A percentile compares a stretch with the other conserved stretches of the same genome.
phyloP scores from a whole-genome alignment of 1,140 invertebrate genomes.

The Hyles euphorbiae region DNA sequence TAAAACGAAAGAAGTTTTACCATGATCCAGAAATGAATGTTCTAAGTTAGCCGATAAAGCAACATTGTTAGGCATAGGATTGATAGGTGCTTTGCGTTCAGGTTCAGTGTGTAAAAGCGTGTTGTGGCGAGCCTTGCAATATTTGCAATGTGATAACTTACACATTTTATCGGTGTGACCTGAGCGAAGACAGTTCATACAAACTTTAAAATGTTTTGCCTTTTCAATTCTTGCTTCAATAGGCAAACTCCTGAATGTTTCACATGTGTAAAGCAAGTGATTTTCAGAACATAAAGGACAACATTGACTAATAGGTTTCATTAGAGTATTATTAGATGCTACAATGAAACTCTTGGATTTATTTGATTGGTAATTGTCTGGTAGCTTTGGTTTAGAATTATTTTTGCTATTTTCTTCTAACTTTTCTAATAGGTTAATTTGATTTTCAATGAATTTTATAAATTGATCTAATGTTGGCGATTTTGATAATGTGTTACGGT shows the following conservation, averaged over 20 bases:
- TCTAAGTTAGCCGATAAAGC: too few species aligned
- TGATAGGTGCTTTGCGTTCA: too few species aligned
- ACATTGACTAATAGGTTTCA: not conserved
- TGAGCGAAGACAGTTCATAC: too few species aligned
- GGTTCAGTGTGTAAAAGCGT: too few species aligned
- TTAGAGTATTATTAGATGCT: constrained; percentile 4
- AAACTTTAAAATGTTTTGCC: too few species aligned
- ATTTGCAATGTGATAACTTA: too few species aligned
- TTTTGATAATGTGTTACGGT: constrained; percentile 10
- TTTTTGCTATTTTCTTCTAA: constrained; percentile 14
- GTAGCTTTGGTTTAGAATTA: constrained; percentile 3
- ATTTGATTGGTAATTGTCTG: too few species aligned
- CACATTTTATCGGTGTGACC: too few species aligned
- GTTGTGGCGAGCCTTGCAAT: too few species aligned
- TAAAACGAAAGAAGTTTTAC: too few species aligned
- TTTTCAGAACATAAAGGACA: constrained; percentile 14
- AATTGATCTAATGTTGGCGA: constrained; percentile 20
- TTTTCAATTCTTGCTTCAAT: constrained; percentile 15
- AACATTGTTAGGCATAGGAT: too few species aligned
- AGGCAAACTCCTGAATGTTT: constrained; percentile 13
- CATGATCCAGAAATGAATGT: too few species aligned
- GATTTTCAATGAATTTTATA: constrained; percentile 25
- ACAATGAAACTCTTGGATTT: constrained; percentile 13
- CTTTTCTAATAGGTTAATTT: constrained; percentile 25
- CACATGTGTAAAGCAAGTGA: constrained; percentile 22